A percentile compares a stretch with the other conserved stretches of the same genome.
Conservation (phyloP, 2,797 vertebrate genomes). For the Ceryle rudis region DNA sequence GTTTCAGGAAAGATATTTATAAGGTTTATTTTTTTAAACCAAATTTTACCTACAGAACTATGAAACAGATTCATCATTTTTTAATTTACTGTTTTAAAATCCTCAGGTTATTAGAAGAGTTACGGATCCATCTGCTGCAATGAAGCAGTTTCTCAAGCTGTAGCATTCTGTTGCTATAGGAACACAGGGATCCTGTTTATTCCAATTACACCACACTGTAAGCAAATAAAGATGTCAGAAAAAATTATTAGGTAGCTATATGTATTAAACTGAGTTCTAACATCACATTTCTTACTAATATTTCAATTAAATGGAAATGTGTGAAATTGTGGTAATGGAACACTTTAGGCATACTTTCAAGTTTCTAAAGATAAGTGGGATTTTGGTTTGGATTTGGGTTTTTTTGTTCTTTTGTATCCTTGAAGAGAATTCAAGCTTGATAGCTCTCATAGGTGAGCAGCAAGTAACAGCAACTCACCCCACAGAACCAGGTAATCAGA, state of each 20-base stretch:
- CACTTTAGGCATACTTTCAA: background rate
- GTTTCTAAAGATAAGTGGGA: background rate
- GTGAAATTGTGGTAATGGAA: background rate
- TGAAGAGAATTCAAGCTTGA: background rate
- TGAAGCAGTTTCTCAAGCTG: background rate
- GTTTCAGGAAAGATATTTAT: background rate
- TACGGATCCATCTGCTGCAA: background rate
- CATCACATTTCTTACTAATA: background rate
- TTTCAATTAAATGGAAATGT: background rate
- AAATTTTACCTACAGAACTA: background rate
- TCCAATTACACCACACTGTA: background rate
- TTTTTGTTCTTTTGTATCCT: background rate
- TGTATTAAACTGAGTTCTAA: background rate
- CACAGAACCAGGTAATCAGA: background rate
- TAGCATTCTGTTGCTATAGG: constrained; percentile 33
- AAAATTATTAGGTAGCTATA: background rate
- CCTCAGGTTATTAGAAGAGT: background rate
- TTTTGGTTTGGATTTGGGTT: background rate
- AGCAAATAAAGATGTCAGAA: background rate
- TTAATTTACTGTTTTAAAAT: background rate
- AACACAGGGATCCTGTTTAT: constrained; percentile 11
- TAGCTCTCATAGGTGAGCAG: background rate
- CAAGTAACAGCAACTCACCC: background rate
- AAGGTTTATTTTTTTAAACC: background rate
- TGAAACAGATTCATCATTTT: background rate